phyloP scores from a whole-genome alignment of 2,797 vertebrate species.

The Characodon lateralis region DNA sequence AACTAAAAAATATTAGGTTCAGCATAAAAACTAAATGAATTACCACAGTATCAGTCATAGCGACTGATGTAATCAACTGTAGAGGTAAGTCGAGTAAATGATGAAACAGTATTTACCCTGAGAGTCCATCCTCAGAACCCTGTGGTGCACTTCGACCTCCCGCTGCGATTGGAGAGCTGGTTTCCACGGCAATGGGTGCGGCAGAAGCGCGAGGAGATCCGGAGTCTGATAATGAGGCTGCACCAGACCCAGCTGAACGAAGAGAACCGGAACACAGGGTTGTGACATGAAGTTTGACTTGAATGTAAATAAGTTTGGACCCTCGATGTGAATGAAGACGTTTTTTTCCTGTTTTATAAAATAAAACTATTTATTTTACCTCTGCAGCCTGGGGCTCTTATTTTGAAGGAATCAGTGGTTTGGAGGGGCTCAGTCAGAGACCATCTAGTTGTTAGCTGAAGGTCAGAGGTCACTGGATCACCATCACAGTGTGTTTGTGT shows the following conservation, averaged over 20 bases:
- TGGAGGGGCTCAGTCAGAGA: no score
- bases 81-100: no score
- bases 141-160: slow-evolving; percentile 89
- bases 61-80: no score
- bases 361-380: slow-evolving; percentile 23
- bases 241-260: slow-evolving; percentile 79
- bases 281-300: background rate
- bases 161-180: slow-evolving; percentile 87
- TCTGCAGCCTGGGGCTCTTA: slow-evolving; percentile 1
- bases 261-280: background rate
- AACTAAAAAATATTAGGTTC: no score
- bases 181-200: slow-evolving; percentile 88
- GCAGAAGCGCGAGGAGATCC: slow-evolving; percentile 89
- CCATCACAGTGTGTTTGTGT: background rate
- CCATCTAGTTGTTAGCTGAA: background rate
- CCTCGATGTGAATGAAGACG: background rate
- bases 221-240: slow-evolving; percentile 86
- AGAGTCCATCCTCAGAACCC: slow-evolving; percentile 82
- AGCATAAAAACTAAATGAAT: slow-evolving; percentile 2
- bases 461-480: slow-evolving; percentile 28
- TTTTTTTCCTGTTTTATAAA: slow-evolving; percentile 7
- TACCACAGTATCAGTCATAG: no score
- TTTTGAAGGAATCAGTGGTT: slow-evolving; percentile 17
- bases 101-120: no score
- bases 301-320: slow-evolving; percentile 7